Base-by-base conservation (phyloP, 2,797 vertebrate species). In the Bryconaethiops microstoma region DNA sequence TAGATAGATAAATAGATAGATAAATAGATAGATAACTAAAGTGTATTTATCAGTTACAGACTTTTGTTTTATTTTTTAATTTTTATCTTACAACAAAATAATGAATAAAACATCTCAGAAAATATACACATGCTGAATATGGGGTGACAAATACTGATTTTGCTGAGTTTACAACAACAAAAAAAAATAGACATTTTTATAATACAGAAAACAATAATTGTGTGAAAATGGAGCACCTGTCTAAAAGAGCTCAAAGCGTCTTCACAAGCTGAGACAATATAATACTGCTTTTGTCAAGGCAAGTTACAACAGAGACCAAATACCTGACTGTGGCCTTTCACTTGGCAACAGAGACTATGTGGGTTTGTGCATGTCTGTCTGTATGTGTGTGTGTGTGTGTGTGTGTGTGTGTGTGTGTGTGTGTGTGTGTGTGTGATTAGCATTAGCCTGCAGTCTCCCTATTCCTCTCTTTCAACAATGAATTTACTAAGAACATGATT, bases 241-340 rank as follows among this genome's bases (percentile, higher is more conserved):
- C 76, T 85, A 70, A 81, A 82, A 83, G 17, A 42, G 77, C 85
- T 89, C 2, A 0, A 39, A 82, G 83, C 83, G 82, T 79, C 60
- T 35, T 74, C 77, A 84, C 71, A 82, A 71, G 5, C 80, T 88
- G 71, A 86, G 89, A 92, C 87, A 88, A 87, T 86, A 85, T 76
- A 80, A 81, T 84, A 79, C 83, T 84, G 82, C 84, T 86, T 87
- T 83, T 80, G 81, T 89, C 50, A 77, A 75, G 87, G 69, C 93
- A 85, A 86, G 94, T 92, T 78, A 80, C 78, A 82, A 88, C 93
- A 89, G 45, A 90, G 79, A 71, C 21, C 62, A 80, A 88, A 86
- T 77, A 85, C 84, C 85, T n/a, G 14, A 80, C 69, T 76, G 35
- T 82, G 78, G 78, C 83, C 84, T 82, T 89, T 87, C 72, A 72